Evolutionary conservation across 2,113 vertebrate genomes (phyloP).

Genomic region (Anguilla rostrata): DNA sequence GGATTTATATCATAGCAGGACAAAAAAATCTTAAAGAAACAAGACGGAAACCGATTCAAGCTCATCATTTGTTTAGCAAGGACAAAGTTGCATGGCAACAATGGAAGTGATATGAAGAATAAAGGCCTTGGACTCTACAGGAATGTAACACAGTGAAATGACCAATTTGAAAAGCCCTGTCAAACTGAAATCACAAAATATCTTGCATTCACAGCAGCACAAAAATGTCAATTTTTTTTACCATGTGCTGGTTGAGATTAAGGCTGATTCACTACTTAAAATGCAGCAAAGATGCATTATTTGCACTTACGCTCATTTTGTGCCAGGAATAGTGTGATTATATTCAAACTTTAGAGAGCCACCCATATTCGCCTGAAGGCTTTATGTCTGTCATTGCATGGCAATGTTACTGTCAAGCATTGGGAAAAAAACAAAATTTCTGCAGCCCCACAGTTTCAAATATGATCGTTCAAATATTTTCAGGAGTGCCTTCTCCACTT

Average conservation of each 20-base stretch:
- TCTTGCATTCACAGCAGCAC: neutral
- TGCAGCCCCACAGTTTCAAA: neutral
- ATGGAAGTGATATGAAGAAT: neutral
- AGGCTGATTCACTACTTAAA: neutral
- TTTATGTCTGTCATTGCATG: neutral
- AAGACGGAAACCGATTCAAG: neutral
- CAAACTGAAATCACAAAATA: neutral
- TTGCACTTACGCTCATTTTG: neutral
- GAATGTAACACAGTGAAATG: neutral
- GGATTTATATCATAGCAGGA: neutral
- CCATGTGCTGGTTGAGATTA: neutral
- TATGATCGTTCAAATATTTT: conserved; percentile 34
- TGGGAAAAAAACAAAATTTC: neutral
- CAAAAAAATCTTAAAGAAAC: neutral
- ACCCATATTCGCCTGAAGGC: neutral
- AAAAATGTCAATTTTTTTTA: neutral
- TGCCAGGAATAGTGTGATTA: neutral
- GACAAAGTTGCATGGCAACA: neutral
- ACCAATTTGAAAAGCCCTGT: neutral
- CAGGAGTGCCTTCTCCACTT: conserved; percentile 23
- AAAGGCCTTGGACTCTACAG: neutral
- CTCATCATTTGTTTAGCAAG: neutral
- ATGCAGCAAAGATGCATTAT: neutral
- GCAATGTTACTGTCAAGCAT: neutral
- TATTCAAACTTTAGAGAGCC: neutral